Percentiles rank a stretch among this genome's conserved stretches.
Evolutionary conservation across 2,888 invertebrate species (phyloP).

Genomic region (Lepidochitona cinerea): DNA sequence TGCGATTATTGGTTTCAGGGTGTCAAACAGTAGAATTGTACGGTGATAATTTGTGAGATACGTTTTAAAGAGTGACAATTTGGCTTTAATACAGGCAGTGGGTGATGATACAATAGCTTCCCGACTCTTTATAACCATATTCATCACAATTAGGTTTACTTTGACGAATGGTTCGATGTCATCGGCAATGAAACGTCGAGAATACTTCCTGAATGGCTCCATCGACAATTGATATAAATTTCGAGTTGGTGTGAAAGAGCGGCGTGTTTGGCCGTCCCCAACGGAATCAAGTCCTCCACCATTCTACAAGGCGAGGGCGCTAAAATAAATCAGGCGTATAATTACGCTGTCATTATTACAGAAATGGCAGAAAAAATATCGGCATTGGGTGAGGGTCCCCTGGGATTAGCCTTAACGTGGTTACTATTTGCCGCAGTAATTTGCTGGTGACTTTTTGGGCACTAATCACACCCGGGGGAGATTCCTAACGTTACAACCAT

Average conservation of each 20-base stretch:
- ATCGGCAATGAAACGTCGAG: too few species aligned
- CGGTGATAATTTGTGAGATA: too few species aligned
- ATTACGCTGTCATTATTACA: conserved; percentile 8
- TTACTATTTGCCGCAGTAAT: conserved; percentile 5
- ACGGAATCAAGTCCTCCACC: background rate
- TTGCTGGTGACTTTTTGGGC: background rate
- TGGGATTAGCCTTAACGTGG: background rate
- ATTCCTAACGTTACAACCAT: background rate
- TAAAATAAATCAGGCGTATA: conserved; percentile 1
- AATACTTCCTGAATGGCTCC: too few species aligned
- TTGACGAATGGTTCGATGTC: too few species aligned
- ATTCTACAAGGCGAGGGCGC: background rate
- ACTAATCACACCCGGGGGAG: background rate
- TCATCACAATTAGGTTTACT: too few species aligned
- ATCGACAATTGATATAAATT: conserved; percentile 8
- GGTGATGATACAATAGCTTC: too few species aligned
- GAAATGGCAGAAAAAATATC: conserved; percentile 8
- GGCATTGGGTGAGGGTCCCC: background rate
- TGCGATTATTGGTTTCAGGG: too few species aligned
- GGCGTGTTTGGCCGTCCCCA: background rate
- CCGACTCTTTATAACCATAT: too few species aligned
- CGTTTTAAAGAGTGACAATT: too few species aligned
- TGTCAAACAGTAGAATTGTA: too few species aligned
- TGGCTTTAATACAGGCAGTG: too few species aligned
- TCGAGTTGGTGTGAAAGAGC: background rate